Evolutionary conservation across 2,888 invertebrate genomes (phyloP).

Genomic region (Orthonevra nobilis): DNA sequence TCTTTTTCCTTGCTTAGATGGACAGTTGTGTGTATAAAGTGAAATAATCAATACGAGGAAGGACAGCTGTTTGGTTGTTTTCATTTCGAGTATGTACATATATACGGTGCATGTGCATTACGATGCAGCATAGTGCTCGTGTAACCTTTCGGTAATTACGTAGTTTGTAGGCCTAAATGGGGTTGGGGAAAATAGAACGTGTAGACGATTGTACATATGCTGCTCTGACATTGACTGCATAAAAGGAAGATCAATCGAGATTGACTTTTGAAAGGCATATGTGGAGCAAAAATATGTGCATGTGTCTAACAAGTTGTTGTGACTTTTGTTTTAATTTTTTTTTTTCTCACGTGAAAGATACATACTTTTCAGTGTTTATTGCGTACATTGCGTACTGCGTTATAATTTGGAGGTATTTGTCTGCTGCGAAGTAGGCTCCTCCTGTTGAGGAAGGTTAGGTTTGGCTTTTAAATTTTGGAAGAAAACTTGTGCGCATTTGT

Average conservation of each 20-base stretch:
- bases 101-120: constrained; percentile 28
- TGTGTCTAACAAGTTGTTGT: constrained; percentile 6
- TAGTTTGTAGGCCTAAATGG: constrained; percentile 45
- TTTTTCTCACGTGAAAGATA: neutral
- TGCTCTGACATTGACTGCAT: constrained; percentile 46
- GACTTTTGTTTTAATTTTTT: neutral
- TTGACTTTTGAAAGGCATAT: constrained; percentile 43
- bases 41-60: constrained; percentile 62
- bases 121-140: constrained; percentile 1
- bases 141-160: constrained; percentile 50
- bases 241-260: constrained; percentile 56
- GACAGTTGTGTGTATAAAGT: neutral
- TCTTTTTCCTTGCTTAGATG: constrained; percentile 9
- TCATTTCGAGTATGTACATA: constrained; percentile 41
- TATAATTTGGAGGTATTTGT: neutral
- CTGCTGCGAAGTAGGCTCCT: neutral
- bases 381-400: constrained; percentile 10
- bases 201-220: neutral
- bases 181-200: constrained; percentile 26
- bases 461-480: neutral
- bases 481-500: constrained; percentile 24
- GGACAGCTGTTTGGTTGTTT: constrained; percentile 68
- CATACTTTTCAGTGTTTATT: neutral
- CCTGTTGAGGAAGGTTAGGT: constrained; percentile 14
- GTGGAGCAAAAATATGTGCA: constrained; percentile 2